These are phyloP conservation scores for Lapara coniferarum DNA, from an alignment of 2,888 invertebrate species.

Conservation along the genomic window DNA sequence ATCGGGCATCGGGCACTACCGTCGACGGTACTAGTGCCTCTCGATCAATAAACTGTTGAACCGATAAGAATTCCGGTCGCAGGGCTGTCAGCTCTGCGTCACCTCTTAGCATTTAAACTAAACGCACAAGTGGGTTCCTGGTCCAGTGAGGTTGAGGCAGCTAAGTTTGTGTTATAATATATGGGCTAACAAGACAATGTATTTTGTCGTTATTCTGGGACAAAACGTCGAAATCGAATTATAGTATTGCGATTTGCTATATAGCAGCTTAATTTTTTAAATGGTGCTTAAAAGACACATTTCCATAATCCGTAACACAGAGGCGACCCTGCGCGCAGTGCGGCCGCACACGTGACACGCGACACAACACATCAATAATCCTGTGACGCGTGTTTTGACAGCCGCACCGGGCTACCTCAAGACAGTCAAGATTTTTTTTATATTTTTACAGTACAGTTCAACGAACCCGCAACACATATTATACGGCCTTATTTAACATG, in stretches of 20 bases:
- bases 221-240: not conserved
- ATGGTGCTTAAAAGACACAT: not conserved
- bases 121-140: not conserved
- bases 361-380: slow-evolving; percentile 71
- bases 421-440: slow-evolving; percentile 57
- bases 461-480: slow-evolving; percentile 57
- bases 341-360: slow-evolving; percentile 15
- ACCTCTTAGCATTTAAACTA: slow-evolving; percentile 24
- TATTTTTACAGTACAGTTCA: slow-evolving; percentile 57
- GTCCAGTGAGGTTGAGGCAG: too few relatives aligned
- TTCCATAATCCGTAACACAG: too few relatives aligned
- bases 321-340: not conserved
- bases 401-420: slow-evolving; percentile 62
- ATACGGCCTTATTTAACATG: slow-evolving; percentile 69
- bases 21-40: slow-evolving; percentile 38
- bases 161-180: not conserved
- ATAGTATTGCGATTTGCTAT: not conserved
- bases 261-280: not conserved
- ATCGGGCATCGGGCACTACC: slow-evolving; percentile 53
- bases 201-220: too few relatives aligned
- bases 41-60: slow-evolving; percentile 64
- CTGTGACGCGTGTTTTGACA: slow-evolving; percentile 80
- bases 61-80: slow-evolving; percentile 47
- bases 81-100: slow-evolving; percentile 41
- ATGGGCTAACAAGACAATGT: too few relatives aligned